Evolutionary conservation across 2,797 vertebrate genomes (phyloP), one percentile per base, ranked within the genome.

Genomic region (Peromyscus attwateri): DNA sequence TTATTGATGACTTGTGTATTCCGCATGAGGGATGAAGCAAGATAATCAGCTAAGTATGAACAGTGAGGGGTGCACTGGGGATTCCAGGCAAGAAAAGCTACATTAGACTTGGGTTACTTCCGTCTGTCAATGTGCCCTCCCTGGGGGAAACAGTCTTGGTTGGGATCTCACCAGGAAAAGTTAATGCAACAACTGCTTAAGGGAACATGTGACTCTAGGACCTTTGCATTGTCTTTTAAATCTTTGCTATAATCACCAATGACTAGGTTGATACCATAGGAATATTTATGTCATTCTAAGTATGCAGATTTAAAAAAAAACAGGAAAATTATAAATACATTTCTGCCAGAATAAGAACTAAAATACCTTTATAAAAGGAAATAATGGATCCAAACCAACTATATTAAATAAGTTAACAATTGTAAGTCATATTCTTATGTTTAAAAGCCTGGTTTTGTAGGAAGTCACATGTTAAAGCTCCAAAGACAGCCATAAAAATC

Each of bases 291-390:
- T 83, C 4, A 37, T 34, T 31, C 29, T 49, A 55, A 85, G 57
- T 73, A 73, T 21, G 31, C 64, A 92, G n/a, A 66, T 16, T n/a
- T n/a, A 62, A 52, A 4, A 60, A 66, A 92, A 64, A 62, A n/a
- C 16, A 29, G 7, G 79, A 89, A 46, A 82, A 64, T 12, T 90
- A 16, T 87, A 31, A 89, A 75, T 68, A 23, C 85, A 70, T 34
- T 85, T 40, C 87, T 95, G 34, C 29, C 40, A 94, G 75, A 89
- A 82, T 84, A 19, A 34, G 40, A 19, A 82, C 87, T 92, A 25
- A 62, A 49, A 46, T 27, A 66, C 64, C 43, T 92, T 31, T 71
- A 37, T 43, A 90, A 64, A 77, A 46, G 40, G 34, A 21, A 85
- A 92, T 46, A 62, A 76, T 92, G 70, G 37, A 21, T 34, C 76